These are phyloP conservation scores for Propithecus deckenii DNA, from an alignment of 2,797 vertebrate genomes.

Conservation along the genomic window DNA sequence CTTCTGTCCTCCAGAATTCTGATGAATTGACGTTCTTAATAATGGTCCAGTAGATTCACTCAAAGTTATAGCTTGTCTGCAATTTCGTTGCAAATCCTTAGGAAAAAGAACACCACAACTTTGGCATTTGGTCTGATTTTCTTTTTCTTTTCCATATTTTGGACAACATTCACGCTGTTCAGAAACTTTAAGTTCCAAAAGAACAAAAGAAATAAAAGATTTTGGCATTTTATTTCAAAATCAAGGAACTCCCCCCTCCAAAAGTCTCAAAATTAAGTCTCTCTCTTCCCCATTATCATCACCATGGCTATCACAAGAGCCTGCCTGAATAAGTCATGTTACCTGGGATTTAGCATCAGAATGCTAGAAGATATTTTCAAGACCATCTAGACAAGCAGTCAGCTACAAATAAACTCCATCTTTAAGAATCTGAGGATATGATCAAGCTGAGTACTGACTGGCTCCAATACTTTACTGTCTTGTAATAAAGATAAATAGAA, in stretches of 20 bases:
- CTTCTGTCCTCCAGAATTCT: constrained; percentile 87
- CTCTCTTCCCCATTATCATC: background rate
- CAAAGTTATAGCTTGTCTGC: constrained; percentile 82
- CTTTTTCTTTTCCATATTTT: constrained; percentile 88
- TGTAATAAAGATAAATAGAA: background rate
- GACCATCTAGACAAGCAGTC: background rate
- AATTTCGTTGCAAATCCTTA: constrained; percentile 85
- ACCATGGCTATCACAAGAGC: background rate
- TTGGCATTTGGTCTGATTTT: constrained; percentile 88
- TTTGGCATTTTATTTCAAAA: constrained; percentile 54
- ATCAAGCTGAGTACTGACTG: background rate
- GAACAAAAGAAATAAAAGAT: constrained; percentile 46
- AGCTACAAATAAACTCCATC: background rate
- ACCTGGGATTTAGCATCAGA: background rate
- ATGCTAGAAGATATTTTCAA: background rate
- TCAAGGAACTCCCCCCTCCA: background rate
- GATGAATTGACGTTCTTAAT: constrained; percentile 90
- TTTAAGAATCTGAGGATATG: background rate
- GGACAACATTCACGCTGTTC: constrained; percentile 86
- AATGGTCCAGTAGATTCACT: constrained; percentile 84
- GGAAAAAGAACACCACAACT: constrained; percentile 85
- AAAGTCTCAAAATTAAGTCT: constrained; percentile 50
- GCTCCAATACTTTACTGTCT: background rate
- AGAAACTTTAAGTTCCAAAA: constrained; percentile 82
- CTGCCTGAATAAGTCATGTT: background rate